A percentile compares a stretch with the other conserved stretches of the same genome.
Evolutionary conservation across 2,113 vertebrate genomes (phyloP).

Genomic region (Oreotragus oreotragus): DNA sequence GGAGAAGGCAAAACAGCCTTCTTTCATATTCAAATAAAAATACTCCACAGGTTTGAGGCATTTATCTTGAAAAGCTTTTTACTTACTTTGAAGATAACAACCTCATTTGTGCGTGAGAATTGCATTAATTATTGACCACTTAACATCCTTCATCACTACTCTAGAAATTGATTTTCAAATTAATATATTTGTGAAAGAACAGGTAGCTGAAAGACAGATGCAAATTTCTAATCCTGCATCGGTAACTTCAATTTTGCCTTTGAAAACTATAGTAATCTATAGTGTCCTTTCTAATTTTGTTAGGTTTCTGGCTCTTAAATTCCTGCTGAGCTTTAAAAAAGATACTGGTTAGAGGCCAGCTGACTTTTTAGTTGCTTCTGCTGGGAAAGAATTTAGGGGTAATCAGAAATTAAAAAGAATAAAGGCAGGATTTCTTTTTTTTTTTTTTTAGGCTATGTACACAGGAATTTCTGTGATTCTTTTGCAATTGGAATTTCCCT

Average conservation of each 20-base stretch:
- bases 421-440: not conserved
- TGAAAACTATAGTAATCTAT: not conserved
- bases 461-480: not conserved
- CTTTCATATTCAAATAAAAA: constrained; percentile 36
- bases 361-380: not conserved
- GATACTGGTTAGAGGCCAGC: not conserved
- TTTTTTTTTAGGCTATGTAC: not conserved
- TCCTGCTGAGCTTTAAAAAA: not conserved
- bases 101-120: not conserved
- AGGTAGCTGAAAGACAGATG: not conserved
- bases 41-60: not conserved
- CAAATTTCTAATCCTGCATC: not conserved
- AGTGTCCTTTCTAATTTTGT: not conserved
- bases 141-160: constrained; percentile 14
- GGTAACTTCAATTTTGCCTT: not conserved
- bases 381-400: not conserved
- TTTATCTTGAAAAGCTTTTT: constrained; percentile 3
- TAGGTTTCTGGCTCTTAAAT: not conserved
- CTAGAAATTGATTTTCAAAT: constrained; percentile 42
- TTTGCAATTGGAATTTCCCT: not conserved
- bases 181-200: constrained; percentile 38
- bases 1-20: not conserved
- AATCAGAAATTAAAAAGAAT: not conserved
- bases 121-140: not conserved
- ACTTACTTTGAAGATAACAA: constrained; percentile 30